phyloP scores from a whole-genome alignment of 1,140 invertebrate genomes.

The Tenebrio molitor region DNA sequence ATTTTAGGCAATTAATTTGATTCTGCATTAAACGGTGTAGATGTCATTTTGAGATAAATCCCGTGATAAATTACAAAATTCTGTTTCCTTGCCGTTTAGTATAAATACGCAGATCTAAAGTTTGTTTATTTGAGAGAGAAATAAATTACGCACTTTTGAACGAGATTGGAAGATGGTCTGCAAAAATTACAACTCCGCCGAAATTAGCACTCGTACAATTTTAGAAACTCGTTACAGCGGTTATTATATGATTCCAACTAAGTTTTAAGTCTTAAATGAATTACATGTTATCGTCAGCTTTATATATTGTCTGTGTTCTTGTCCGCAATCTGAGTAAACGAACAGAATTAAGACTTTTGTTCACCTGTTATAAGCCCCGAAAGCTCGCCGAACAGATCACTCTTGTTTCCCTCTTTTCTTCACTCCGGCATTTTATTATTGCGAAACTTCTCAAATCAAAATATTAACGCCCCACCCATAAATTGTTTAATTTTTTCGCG shows the following conservation, averaged over 20 bases:
- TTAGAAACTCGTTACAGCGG: slow-evolving; percentile 25
- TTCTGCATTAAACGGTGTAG: slow-evolving; percentile 38
- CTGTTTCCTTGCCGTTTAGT: slow-evolving; percentile 36
- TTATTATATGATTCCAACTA: slow-evolving; percentile 17
- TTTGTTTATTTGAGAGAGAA: slow-evolving; percentile 40
- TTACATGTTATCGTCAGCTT: slow-evolving; percentile 40
- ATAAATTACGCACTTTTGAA: slow-evolving; percentile 36
- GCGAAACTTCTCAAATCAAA: slow-evolving; percentile 19
- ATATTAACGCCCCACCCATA: not conserved
- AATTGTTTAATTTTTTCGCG: slow-evolving; percentile 12
- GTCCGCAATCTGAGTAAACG: slow-evolving; percentile 15
- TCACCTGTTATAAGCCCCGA: slow-evolving; percentile 35
- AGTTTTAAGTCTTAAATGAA: slow-evolving; percentile 38
- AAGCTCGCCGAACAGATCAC: slow-evolving; percentile 17
- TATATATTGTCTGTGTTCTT: slow-evolving; percentile 23
- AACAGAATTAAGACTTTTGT: slow-evolving; percentile 37
- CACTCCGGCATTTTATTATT: not conserved
- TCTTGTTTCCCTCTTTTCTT: not conserved
- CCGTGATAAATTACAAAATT: slow-evolving; percentile 37
- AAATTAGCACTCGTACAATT: slow-evolving; percentile 1
- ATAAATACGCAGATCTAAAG: slow-evolving; percentile 38
- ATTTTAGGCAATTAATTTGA: slow-evolving; percentile 41
- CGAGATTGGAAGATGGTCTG: not conserved
- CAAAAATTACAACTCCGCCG: slow-evolving; percentile 9
- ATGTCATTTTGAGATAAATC: slow-evolving; percentile 39